Conservation (phyloP, 2,888 invertebrate genomes). For the Lasioglossum zephyrum region DNA sequence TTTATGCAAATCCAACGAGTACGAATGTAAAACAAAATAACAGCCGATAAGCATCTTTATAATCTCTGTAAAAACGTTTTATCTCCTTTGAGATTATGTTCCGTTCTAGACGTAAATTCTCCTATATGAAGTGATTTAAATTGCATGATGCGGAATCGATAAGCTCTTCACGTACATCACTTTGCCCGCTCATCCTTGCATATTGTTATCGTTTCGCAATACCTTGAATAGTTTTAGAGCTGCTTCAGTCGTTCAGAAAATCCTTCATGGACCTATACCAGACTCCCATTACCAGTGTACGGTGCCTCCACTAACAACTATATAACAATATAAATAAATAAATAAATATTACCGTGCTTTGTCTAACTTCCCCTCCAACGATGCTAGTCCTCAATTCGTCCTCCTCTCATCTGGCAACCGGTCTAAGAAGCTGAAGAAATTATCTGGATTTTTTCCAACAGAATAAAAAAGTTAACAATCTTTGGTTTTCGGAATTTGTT, state of each 20-base stretch:
- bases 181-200: background rate
- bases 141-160: background rate
- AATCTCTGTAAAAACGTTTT: background rate
- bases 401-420: too few relatives aligned
- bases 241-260: background rate
- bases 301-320: too few relatives aligned
- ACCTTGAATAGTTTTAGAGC: background rate
- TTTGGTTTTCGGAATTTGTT: background rate
- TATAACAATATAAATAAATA: too few relatives aligned
- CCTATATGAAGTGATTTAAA: background rate
- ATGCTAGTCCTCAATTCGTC: too few relatives aligned
- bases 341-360: too few relatives aligned
- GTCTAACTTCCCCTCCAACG: too few relatives aligned
- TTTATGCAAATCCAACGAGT: background rate
- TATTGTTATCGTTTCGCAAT: background rate
- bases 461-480: background rate
- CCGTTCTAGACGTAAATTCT: background rate
- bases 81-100: background rate
- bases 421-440: background rate
- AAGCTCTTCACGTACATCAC: background rate
- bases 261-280: background rate
- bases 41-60: background rate
- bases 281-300: too few relatives aligned
- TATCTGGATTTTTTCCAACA: background rate
- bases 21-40: background rate